A percentile compares a stretch with the other conserved stretches of the same genome.
Conservation (phyloP, 1,140 invertebrate species). For the Formica exsecta region DNA sequence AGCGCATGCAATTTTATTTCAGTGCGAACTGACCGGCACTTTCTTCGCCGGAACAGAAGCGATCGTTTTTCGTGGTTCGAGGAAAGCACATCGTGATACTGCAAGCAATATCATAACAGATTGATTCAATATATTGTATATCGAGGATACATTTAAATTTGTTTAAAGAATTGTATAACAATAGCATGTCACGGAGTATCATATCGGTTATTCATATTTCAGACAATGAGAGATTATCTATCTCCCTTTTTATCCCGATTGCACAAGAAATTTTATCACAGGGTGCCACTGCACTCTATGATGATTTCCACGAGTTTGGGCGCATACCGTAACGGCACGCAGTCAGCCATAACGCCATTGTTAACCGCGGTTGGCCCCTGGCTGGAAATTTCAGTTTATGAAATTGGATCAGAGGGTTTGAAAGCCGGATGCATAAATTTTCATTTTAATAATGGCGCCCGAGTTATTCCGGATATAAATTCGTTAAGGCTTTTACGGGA, state of each 20-base stretch:
- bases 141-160: neutral
- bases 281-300: neutral
- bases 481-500: conserved; percentile 28
- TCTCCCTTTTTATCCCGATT: too few species aligned
- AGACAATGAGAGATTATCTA: neutral
- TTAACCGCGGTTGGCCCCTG: conserved; percentile 15
- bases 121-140: neutral
- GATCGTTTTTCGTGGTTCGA: neutral
- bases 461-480: conserved; percentile 57
- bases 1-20: neutral
- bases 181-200: neutral
- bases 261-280: conserved; percentile 38
- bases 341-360: conserved; percentile 55
- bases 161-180: neutral
- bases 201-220: neutral
- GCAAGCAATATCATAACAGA: neutral
- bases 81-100: neutral
- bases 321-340: conserved; percentile 9
- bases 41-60: neutral
- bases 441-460: conserved; percentile 57
- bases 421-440: conserved; percentile 59
- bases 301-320: conserved; percentile 28
- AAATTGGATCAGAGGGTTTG: conserved; percentile 59
- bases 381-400: conserved; percentile 60
- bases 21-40: neutral